Conservation (phyloP, 2,797 vertebrate species). For the Arremon brunneinucha region DNA sequence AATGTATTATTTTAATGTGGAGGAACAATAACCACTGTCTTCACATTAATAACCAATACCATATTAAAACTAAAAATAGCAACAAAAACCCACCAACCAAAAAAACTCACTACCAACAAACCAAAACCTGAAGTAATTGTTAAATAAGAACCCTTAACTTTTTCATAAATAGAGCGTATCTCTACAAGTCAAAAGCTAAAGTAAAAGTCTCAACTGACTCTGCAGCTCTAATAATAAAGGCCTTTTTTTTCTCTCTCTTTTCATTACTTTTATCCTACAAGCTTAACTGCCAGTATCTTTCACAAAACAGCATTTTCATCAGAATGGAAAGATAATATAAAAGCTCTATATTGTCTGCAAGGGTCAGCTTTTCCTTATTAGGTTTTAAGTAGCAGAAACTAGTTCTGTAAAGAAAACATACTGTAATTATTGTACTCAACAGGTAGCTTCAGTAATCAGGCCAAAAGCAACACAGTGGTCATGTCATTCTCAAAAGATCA, state of each 20-base stretch:
- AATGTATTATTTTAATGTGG: neutral
- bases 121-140: neutral
- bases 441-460: slow-evolving; percentile 70
- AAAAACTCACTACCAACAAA: neutral
- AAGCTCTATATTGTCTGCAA: slow-evolving; percentile 58
- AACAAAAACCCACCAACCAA: neutral
- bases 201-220: slow-evolving; percentile 30
- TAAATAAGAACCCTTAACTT: slow-evolving; percentile 8
- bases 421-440: slow-evolving; percentile 69
- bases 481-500: slow-evolving; percentile 67
- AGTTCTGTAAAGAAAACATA: slow-evolving; percentile 64
- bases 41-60: neutral
- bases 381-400: slow-evolving; percentile 70
- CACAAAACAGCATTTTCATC: slow-evolving; percentile 57
- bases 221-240: neutral
- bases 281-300: slow-evolving; percentile 55
- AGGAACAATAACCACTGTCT: neutral
- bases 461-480: slow-evolving; percentile 69
- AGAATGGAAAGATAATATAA: slow-evolving; percentile 57
- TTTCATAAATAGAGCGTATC: neutral
- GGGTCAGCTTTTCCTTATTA: slow-evolving; percentile 63
- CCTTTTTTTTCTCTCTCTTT: neutral
- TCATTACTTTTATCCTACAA: slow-evolving; percentile 53
- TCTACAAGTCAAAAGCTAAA: slow-evolving; percentile 46
- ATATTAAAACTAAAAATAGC: neutral